Percentiles rank a stretch among this genome's conserved stretches.
Conservation (phyloP, 2,113 vertebrate genomes). For the Collichthys lucidus region DNA sequence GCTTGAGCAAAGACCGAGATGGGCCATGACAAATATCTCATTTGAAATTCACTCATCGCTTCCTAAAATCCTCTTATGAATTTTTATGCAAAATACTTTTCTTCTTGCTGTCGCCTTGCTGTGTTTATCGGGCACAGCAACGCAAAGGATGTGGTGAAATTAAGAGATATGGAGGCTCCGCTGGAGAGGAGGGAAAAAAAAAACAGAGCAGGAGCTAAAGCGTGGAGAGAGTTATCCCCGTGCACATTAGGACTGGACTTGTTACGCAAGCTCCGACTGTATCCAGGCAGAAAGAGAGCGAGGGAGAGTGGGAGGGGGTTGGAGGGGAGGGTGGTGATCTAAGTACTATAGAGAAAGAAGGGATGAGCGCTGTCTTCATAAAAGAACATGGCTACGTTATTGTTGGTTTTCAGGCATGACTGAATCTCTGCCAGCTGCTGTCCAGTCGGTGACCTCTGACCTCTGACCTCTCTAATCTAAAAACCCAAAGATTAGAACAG, state of each 20-base stretch:
- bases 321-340: constrained; percentile 1
- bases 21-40: constrained; percentile 30
- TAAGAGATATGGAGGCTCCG: constrained; percentile 16
- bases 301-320: background rate
- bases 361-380: background rate
- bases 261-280: constrained; percentile 64
- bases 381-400: background rate
- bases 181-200: background rate
- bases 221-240: constrained; percentile 9
- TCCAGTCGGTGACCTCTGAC: background rate
- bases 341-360: background rate
- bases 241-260: constrained; percentile 37
- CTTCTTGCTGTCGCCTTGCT: background rate
- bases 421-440: background rate
- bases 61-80: constrained; percentile 29
- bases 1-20: constrained; percentile 20
- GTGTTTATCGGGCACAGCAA: constrained; percentile 38
- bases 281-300: constrained; percentile 48
- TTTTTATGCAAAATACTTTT: constrained; percentile 52
- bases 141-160: constrained; percentile 55
- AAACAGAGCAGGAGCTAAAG: constrained; percentile 7
- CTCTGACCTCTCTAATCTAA: background rate
- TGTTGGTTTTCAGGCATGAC: background rate
- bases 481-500: constrained; percentile 1
- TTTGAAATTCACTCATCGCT: constrained; percentile 37